These are phyloP conservation scores for Nymphicus hollandicus DNA, from an alignment of 2,113 vertebrate genomes.

Conservation along the genomic window DNA sequence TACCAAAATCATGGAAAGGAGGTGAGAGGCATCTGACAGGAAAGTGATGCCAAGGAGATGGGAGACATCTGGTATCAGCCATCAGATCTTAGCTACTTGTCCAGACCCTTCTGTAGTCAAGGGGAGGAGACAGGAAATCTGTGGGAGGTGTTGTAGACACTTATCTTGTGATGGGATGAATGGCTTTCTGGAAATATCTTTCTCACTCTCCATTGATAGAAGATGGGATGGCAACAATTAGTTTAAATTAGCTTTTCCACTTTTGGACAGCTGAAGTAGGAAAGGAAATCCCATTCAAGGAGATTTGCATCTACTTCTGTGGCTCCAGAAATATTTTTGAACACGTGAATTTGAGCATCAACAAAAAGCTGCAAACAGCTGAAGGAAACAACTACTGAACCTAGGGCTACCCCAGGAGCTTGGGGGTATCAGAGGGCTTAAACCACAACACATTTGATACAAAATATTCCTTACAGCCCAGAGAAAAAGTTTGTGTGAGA, in stretches of 20 bases:
- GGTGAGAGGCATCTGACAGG: neutral
- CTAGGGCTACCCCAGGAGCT: neutral
- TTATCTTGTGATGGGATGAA: neutral
- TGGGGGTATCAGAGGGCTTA: too few relatives aligned
- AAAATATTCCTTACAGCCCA: neutral
- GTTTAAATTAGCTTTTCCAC: neutral
- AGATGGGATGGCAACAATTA: neutral
- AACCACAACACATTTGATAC: neutral
- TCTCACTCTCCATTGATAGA: neutral
- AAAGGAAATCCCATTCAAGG: neutral
- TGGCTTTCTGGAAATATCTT: neutral
- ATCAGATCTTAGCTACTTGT: neutral
- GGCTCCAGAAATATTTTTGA: neutral
- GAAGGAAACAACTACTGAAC: neutral
- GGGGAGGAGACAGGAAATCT: slow-evolving; percentile 9
- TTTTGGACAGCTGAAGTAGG: neutral
- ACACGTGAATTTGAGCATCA: neutral
- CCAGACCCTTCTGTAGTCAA: slow-evolving; percentile 1
- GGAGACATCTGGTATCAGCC: slow-evolving; percentile 46
- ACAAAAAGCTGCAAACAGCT: neutral
- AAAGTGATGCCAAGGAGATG: neutral
- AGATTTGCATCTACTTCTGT: neutral
- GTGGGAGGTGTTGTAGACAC: slow-evolving; percentile 41
- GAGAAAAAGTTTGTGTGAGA: neutral
- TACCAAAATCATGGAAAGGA: neutral